Percentiles rank a stretch among this genome's conserved stretches.
These are phyloP conservation scores for Campoplex nolae DNA, from an alignment of 2,888 invertebrate species.

Conservation along the genomic window DNA sequence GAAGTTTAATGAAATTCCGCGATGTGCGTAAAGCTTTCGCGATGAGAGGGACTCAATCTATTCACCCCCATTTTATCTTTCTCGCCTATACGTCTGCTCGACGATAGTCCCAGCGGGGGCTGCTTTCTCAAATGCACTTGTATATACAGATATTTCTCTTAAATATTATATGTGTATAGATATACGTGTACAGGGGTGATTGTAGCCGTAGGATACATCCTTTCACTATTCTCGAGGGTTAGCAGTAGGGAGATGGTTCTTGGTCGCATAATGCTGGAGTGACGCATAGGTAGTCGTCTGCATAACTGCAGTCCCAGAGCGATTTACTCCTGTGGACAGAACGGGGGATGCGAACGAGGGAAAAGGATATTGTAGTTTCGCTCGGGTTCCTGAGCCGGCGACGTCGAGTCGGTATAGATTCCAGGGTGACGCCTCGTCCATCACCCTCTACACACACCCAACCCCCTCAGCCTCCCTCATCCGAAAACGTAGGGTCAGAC, in stretches of 20 bases:
- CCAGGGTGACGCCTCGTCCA: constrained; percentile 75
- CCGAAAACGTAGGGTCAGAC: constrained; percentile 55
- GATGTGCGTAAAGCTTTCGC: constrained; percentile 30
- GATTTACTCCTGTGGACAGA: constrained; percentile 72
- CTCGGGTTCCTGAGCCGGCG: constrained; percentile 52
- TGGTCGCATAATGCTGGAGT: constrained; percentile 77
- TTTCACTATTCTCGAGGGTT: constrained; percentile 27
- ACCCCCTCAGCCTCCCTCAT: constrained; percentile 27
- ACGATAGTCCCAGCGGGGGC: constrained; percentile 72
- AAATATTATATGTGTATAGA: not conserved
- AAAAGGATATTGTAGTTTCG: constrained; percentile 44
- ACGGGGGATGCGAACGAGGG: constrained; percentile 27
- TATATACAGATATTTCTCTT: constrained; percentile 1
- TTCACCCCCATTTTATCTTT: constrained; percentile 54
- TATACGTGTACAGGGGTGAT: constrained; percentile 1
- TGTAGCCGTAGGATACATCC: constrained; percentile 26
- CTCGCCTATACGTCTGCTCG: constrained; percentile 54
- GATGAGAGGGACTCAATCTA: constrained; percentile 44
- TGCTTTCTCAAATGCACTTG: constrained; percentile 68
- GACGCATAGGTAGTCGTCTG: constrained; percentile 80
- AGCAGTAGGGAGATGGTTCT: constrained; percentile 34
- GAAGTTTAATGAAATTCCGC: constrained; percentile 50
- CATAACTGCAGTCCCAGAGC: constrained; percentile 79
- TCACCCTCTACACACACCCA: constrained; percentile 70
- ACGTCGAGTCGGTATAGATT: constrained; percentile 51